Percentiles rank a stretch among this genome's conserved stretches.
These are phyloP conservation scores for Tichodroma muraria DNA, from an alignment of 2,113 vertebrate species.

Conservation along the genomic window DNA sequence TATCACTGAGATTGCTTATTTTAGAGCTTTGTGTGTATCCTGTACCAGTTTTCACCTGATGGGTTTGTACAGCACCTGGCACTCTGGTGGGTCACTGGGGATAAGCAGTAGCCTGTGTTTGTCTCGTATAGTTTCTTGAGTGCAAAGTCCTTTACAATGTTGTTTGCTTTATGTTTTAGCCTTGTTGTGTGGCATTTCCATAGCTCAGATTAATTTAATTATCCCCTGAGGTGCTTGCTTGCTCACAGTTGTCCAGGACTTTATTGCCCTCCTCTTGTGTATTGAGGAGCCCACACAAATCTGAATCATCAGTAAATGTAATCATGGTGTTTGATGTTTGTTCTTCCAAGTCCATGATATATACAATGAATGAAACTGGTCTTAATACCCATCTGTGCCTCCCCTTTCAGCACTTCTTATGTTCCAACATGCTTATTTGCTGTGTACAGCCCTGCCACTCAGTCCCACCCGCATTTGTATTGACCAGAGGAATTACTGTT, in stretches of 20 bases:
- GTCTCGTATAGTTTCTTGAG: neutral
- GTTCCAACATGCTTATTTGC: neutral
- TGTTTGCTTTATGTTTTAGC: neutral
- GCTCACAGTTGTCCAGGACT: slow-evolving; percentile 17
- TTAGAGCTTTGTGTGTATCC: accelerated
- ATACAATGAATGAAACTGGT: neutral
- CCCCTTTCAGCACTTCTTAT: neutral
- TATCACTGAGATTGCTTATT: neutral
- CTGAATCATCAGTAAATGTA: slow-evolving; percentile 45
- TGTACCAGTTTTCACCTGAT: neutral
- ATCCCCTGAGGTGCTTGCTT: neutral
- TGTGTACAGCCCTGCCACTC: neutral
- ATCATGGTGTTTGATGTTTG: neutral
- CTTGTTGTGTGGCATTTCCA: slow-evolving; percentile 14
- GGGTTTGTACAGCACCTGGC: neutral
- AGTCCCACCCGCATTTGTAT: neutral
- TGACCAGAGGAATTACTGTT: neutral
- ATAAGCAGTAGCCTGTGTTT: neutral
- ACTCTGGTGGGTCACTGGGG: neutral
- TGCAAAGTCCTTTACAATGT: neutral
- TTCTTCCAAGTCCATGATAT: neutral
- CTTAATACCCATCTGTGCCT: neutral
- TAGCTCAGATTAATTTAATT: slow-evolving; percentile 50
- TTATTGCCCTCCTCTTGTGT: neutral
- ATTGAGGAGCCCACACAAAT: slow-evolving; percentile 4